Evolutionary conservation across 2,888 invertebrate species (phyloP).

Genomic region (Parnassius glacialis): DNA sequence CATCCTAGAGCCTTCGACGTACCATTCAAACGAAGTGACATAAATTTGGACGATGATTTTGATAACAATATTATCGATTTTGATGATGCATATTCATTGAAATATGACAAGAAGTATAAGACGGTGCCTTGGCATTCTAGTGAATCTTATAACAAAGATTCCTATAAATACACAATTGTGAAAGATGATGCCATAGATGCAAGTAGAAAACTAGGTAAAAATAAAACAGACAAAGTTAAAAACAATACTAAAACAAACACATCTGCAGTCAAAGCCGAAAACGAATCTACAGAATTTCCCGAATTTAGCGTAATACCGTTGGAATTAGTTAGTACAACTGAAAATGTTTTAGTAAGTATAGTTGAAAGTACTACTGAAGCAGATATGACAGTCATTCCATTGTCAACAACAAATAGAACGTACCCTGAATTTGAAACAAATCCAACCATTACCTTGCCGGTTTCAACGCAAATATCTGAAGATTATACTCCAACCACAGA

Average conservation of each 20-base stretch:
- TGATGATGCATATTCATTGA: conserved; percentile 62
- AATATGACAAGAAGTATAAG: conserved; percentile 61
- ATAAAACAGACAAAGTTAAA: conserved; percentile 29
- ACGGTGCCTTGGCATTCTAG: conserved; percentile 50
- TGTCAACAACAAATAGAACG: conserved; percentile 52
- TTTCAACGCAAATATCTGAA: conserved; percentile 48
- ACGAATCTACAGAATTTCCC: conserved; percentile 47
- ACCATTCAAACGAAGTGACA: conserved; percentile 35
- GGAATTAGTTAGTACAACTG: conserved; percentile 69
- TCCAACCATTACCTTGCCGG: conserved; percentile 54
- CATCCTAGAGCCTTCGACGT: conserved; percentile 49
- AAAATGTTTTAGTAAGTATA: conserved; percentile 50
- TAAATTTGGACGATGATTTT: conserved; percentile 44
- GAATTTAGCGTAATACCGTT: conserved; percentile 66
- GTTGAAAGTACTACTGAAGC: conserved; percentile 60
- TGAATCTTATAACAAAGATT: conserved; percentile 55
- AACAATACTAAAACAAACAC: conserved; percentile 30
- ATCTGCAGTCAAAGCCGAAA: conserved; percentile 22
- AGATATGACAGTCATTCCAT: conserved; percentile 67
- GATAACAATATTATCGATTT: conserved; percentile 72
- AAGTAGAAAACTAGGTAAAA: conserved; percentile 9
- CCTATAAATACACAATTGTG: conserved; percentile 60
- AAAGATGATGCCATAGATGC: conserved; percentile 40
- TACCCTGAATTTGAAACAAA: conserved; percentile 47
- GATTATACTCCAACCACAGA: conserved; percentile 39